Percentiles rank a stretch among this genome's conserved stretches.
phyloP scores from a whole-genome alignment of 2,113 vertebrate genomes.

The Coracopsis vasa region DNA sequence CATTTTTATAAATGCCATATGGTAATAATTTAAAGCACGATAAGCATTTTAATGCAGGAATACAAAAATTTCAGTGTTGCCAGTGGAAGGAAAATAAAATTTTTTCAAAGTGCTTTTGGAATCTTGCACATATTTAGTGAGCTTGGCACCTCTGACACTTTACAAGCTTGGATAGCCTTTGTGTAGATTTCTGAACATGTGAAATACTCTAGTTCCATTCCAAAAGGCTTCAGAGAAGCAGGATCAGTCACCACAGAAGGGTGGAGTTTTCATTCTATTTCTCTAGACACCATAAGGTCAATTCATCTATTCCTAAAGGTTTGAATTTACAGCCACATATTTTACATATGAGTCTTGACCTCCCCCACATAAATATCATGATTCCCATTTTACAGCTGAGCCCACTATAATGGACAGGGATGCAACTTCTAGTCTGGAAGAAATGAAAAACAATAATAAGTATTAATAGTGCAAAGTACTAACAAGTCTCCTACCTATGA shows the following conservation, averaged over 20 bases:
- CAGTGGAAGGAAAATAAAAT: neutral
- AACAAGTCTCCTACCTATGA: neutral
- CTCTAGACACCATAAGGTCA: neutral
- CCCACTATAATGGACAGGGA: neutral
- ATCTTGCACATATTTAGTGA: constrained; percentile 19
- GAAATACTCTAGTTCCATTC: constrained; percentile 27
- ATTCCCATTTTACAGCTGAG: neutral
- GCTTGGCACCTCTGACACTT: constrained; percentile 2
- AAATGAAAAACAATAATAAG: neutral
- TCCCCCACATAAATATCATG: neutral
- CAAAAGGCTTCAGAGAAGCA: constrained; percentile 25
- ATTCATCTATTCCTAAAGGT: neutral
- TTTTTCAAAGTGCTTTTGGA: constrained; percentile 21
- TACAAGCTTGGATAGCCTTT: constrained; percentile 21
- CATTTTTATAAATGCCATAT: neutral
- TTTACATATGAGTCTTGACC: neutral
- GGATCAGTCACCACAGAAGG: neutral
- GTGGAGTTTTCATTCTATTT: neutral
- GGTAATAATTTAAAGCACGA: neutral
- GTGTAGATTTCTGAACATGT: neutral
- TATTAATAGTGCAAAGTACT: neutral
- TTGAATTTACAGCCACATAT: neutral
- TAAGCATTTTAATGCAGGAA: neutral
- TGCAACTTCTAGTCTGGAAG: neutral
- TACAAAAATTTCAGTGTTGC: constrained; percentile 1